phyloP scores from a whole-genome alignment of 2,797 vertebrate species.

The Clarias platycephalus region DNA sequence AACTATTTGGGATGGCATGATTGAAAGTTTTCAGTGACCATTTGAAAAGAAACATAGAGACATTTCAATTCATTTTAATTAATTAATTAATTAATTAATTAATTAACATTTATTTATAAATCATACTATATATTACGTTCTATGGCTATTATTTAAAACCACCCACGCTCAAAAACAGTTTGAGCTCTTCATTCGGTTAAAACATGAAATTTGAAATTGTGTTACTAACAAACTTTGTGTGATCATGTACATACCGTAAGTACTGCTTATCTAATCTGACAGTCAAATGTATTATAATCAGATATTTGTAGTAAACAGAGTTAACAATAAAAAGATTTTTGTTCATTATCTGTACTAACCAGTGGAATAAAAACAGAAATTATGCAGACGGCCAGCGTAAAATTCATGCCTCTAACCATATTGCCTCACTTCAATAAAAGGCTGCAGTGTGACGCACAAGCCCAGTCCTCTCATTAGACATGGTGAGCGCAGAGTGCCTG shows the following conservation, averaged over 20 bases:
- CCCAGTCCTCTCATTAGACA: constrained; percentile 3
- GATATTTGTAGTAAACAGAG: background rate
- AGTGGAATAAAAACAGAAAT: background rate
- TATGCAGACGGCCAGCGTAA: background rate
- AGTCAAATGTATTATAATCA: background rate
- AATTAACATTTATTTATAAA: background rate
- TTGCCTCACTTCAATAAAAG: background rate
- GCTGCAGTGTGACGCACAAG: constrained; percentile 4
- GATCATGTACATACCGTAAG: background rate
- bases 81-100: too few relatives aligned
- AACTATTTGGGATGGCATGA: too few relatives aligned
- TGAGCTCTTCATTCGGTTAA: background rate
- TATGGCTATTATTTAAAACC: background rate
- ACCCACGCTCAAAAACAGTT: background rate
- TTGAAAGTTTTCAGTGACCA: background rate
- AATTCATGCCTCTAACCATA: background rate
- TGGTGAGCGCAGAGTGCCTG: background rate
- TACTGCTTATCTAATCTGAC: background rate
- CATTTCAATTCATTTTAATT: background rate
- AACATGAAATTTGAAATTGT: background rate
- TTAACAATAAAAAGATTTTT: background rate
- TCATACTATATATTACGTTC: background rate
- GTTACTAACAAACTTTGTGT: background rate
- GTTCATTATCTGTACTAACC: background rate
- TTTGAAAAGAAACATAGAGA: background rate